A percentile compares a stretch with the other conserved stretches of the same genome.
phyloP scores from a whole-genome alignment of 2,797 vertebrate species.

The Erethizon dorsatum region DNA sequence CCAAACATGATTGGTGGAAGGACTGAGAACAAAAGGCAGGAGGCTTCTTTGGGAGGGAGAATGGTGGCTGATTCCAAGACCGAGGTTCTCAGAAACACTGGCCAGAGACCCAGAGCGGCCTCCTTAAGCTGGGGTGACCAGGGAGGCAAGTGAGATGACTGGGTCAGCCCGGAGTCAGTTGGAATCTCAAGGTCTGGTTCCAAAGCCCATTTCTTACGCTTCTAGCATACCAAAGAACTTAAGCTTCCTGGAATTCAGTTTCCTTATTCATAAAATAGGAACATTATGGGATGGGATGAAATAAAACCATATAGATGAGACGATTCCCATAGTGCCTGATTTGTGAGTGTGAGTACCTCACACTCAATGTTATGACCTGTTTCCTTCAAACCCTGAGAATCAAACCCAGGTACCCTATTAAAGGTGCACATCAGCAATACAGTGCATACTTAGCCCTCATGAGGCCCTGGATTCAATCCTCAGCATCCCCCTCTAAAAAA shows the following conservation, averaged over 20 bases:
- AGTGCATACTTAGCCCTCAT: no score
- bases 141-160: neutral
- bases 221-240: neutral
- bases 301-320: neutral
- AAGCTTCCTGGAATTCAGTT: neutral
- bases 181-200: neutral
- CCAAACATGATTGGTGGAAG: neutral
- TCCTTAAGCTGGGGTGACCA: rapidly evolving
- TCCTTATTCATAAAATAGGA: neutral
- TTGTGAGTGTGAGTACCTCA: no score
- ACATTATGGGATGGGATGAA: neutral
- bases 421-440: neutral
- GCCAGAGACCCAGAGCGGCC: neutral
- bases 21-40: neutral
- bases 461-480: neutral
- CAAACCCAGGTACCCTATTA: neutral
- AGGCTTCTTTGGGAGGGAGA: neutral
- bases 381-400: neutral
- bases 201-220: neutral
- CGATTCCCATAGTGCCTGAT: neutral
- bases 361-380: neutral
- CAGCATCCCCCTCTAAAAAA: no score
- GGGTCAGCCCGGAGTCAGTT: neutral
- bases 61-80: neutral
- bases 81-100: neutral